Evolutionary conservation across 2,113 vertebrate species (phyloP), one percentile per base, ranked within the genome.

Genomic region (Datnioides undecimradiatus): DNA sequence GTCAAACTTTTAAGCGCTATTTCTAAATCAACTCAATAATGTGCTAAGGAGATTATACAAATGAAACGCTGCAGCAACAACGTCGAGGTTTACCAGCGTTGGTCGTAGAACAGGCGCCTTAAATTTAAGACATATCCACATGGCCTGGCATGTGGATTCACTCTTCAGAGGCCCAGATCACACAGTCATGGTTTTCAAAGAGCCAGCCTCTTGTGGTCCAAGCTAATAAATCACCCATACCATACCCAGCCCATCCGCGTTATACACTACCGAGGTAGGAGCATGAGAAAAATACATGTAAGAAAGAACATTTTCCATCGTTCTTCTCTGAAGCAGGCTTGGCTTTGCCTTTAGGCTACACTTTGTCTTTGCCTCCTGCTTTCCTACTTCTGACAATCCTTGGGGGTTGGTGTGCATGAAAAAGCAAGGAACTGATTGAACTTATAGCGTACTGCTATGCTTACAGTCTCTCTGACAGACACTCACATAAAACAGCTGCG

Each of bases 301-400:
- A 69, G 38, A 79, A 69, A 65, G 6, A 40, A 1, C 29, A 54
- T 51, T 73, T 65, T 64, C 70, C 23, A 40, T 68, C 4, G 3
- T 79, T 59, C 23, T 58, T 76, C 73, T 84, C 58, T 58, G 55
- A 83, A 54, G 51, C 36, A 84, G 59, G 38, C 58, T 51, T 45
- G 54, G 65, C 81, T 85, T 84, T 84, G 63, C 87, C 81, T 89
- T 60, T 1, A 60, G 86, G 88, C 80, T 54, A 59, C 41, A 2
- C 79, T 87, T 79, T 87, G 73, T 81, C 73, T 88, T 79, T 86
- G 57, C 63, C 70, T 40, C 68, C 76, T 46, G 58, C 57, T 67
- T 79, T 40, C 46, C 49, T 6, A 76, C 80, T 78, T 90, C 74
- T 82, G 59, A 84, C 55, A 63, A 55, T 85, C 88, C 73, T 87